Conservation (phyloP, 2,797 vertebrate genomes). For the Silurus aristotelis region DNA sequence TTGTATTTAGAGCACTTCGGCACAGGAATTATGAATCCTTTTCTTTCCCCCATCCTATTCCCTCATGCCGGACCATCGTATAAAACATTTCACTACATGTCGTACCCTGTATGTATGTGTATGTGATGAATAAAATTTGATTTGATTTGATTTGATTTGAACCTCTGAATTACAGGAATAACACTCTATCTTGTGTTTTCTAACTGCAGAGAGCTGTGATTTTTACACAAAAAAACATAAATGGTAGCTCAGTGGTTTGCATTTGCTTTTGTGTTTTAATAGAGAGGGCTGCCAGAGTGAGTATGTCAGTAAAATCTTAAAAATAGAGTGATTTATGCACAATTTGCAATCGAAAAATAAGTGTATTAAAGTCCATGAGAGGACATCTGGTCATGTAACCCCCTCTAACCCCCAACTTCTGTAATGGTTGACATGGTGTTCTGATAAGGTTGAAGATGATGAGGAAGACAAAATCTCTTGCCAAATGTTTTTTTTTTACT, state of each 20-base stretch:
- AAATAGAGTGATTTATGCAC: neutral
- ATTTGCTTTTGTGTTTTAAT: neutral
- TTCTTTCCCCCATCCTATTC: too few species aligned
- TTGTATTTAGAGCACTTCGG: neutral
- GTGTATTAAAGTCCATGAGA: neutral
- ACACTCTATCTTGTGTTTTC: neutral
- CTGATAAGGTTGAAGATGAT: neutral
- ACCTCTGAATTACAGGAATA: neutral
- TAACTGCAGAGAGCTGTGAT: neutral
- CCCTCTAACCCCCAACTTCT: neutral
- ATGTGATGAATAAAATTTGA: too few species aligned
- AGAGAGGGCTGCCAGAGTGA: neutral
- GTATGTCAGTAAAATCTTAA: neutral
- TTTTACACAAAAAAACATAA: neutral
- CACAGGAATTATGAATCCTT: neutral
- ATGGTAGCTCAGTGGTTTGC: neutral
- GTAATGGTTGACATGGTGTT: neutral
- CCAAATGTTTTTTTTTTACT: neutral
- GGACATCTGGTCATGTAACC: slow-evolving; percentile 7
- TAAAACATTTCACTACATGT: too few species aligned
- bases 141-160: too few species aligned
- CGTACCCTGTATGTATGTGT: too few species aligned
- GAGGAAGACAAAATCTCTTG: neutral
- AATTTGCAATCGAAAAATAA: neutral
- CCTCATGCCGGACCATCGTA: too few species aligned